A percentile compares a stretch with the other conserved stretches of the same genome.
phyloP scores from a whole-genome alignment of 2,113 vertebrate species.

The Scomber colias region DNA sequence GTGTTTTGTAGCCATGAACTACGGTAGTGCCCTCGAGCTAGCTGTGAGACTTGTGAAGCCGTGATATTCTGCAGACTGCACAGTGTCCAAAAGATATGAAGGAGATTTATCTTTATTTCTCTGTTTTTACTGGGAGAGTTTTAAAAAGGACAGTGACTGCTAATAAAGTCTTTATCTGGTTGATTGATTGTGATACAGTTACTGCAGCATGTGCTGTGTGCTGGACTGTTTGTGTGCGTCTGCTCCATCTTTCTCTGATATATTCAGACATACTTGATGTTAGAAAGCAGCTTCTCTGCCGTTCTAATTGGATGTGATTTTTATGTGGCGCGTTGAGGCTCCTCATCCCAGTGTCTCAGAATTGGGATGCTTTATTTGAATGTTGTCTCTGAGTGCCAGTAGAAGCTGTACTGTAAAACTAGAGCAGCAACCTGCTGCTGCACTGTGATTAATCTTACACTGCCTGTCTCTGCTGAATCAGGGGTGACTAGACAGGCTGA shows the following conservation, averaged over 20 bases:
- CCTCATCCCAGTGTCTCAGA: neutral
- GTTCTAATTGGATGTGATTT: slow-evolving; percentile 41
- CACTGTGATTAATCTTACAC: slow-evolving; percentile 58
- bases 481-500: slow-evolving; percentile 28
- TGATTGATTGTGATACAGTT: neutral
- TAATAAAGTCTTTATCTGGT: slow-evolving; percentile 1
- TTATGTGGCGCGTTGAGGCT: slow-evolving; percentile 36
- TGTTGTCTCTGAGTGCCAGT: slow-evolving; percentile 25
- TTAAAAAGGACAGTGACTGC: no score
- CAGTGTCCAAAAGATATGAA: neutral
- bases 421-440: slow-evolving; percentile 44
- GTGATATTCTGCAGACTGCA: slow-evolving; percentile 12
- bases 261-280: neutral
- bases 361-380: slow-evolving; percentile 48
- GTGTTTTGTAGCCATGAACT: slow-evolving; percentile 59
- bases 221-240: neutral
- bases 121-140: no score
- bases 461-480: slow-evolving; percentile 67
- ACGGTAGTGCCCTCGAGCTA: slow-evolving; percentile 55
- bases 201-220: no score
- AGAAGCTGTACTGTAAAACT: slow-evolving; percentile 21
- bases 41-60: slow-evolving; percentile 20
- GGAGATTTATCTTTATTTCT: neutral
- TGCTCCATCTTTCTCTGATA: neutral
- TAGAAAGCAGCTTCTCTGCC: slow-evolving; percentile 30